A percentile compares a stretch with the other conserved stretches of the same genome.
phyloP scores from a whole-genome alignment of 1,140 invertebrate species.

The Cephus cinctus region DNA sequence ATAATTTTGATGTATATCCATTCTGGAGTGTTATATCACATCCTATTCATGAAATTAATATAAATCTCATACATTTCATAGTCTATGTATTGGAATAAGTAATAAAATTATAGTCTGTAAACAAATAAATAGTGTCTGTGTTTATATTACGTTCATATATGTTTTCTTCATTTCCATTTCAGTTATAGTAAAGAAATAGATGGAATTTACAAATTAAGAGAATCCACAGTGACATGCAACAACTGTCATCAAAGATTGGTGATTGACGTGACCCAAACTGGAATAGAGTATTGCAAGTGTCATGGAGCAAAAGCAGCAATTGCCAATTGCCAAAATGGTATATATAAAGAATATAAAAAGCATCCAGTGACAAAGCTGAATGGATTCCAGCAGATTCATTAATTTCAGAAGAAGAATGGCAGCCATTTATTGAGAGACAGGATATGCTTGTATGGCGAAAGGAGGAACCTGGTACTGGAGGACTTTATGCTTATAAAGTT shows the following conservation, averaged over 20 bases:
- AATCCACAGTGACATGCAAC: conserved; percentile 62
- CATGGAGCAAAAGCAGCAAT: conserved; percentile 17
- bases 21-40: no score
- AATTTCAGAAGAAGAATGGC: conserved; percentile 63
- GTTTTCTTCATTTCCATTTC: conserved; percentile 16
- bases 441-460: conserved; percentile 81
- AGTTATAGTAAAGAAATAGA: conserved; percentile 57
- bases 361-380: not conserved
- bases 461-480: conserved; percentile 62
- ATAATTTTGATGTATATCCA: no score
- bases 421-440: conserved; percentile 74
- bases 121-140: no score
- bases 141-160: not conserved
- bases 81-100: no score
- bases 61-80: no score
- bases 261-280: conserved; percentile 57
- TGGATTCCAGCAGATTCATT: conserved; percentile 19
- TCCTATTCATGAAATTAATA: no score
- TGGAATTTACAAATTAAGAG: conserved; percentile 53
- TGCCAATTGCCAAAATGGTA: conserved; percentile 25
- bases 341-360: conserved; percentile 1
- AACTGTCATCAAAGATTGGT: conserved; percentile 61
- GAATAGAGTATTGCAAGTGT: conserved; percentile 59
- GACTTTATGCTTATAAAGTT: conserved; percentile 82
- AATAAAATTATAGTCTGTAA: no score